These are phyloP conservation scores for Eonycteris spelaea DNA, from an alignment of 2,113 vertebrate species.

Conservation along the genomic window DNA sequence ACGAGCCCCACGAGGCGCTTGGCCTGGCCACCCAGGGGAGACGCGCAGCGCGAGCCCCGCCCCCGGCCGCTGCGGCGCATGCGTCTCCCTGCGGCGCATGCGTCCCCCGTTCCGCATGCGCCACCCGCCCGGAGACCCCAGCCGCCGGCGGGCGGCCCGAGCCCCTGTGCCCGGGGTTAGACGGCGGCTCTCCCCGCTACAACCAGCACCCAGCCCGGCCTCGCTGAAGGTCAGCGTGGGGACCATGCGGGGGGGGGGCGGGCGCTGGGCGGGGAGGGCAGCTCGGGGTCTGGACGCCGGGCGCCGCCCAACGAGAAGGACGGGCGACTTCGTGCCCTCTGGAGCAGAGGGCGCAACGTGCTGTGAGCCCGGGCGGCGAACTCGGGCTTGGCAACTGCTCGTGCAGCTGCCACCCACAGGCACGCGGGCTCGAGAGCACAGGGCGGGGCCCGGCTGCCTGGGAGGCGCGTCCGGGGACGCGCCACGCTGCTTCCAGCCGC, in stretches of 20 bases:
- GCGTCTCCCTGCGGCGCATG: too few species aligned
- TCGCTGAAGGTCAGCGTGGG: not conserved
- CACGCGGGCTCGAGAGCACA: not conserved
- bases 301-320: not conserved
- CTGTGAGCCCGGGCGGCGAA: not conserved
- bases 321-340: not conserved
- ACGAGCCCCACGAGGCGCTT: too few species aligned
- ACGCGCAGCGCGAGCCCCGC: too few species aligned
- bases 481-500: slow-evolving; percentile 75
- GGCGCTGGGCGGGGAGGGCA: not conserved
- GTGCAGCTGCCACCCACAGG: not conserved
- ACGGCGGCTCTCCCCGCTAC: too few species aligned
- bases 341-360: not conserved
- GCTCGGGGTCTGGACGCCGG: accelerated
- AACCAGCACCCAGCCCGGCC: too few species aligned
- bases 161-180: too few species aligned
- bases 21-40: too few species aligned
- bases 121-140: too few species aligned
- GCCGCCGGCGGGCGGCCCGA: too few species aligned
- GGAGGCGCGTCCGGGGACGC: not conserved
- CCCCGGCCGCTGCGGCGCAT: too few species aligned
- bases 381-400: not conserved
- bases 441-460: slow-evolving; percentile 34
- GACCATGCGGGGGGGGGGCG: not conserved
- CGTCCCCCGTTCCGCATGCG: too few species aligned